Conservation (phyloP, 2,797 vertebrate species). For the Acomys russatus region DNA sequence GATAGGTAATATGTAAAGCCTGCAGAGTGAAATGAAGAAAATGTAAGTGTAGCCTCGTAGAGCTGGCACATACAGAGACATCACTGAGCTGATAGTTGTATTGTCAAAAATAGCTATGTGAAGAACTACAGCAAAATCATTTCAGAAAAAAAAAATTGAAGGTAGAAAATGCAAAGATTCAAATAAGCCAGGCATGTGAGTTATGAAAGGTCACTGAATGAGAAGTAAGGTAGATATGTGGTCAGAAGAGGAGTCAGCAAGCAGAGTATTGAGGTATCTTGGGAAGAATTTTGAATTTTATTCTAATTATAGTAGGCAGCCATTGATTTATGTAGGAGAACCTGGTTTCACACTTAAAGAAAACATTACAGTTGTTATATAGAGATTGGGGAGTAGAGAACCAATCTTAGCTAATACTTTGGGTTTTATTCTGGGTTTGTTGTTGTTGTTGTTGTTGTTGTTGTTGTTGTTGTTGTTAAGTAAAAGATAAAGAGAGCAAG, state of each 20-base stretch:
- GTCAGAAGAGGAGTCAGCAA: slow-evolving; percentile 41
- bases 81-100: not conserved
- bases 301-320: slow-evolving; percentile 24
- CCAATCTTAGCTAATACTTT: slow-evolving; percentile 38
- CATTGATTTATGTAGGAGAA: not conserved
- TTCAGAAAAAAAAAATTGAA: not conserved
- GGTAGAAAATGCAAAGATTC: slow-evolving; percentile 32
- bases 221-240: slow-evolving; percentile 9
- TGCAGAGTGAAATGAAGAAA: slow-evolving; percentile 49
- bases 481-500: slow-evolving; percentile 22
- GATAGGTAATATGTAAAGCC: slow-evolving; percentile 2
- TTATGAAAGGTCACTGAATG: slow-evolving; percentile 28
- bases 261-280: not conserved
- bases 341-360: slow-evolving; percentile 47
- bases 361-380: slow-evolving; percentile 1
- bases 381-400: slow-evolving; percentile 6
- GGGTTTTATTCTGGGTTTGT: not conserved
- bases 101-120: slow-evolving; percentile 18
- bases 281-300: slow-evolving; percentile 43
- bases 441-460: not conserved
- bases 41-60: slow-evolving; percentile 7
- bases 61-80: not conserved
- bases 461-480: not conserved
- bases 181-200: slow-evolving; percentile 45
- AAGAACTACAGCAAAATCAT: slow-evolving; percentile 2